Conservation (phyloP, 2,888 invertebrate genomes). For the Galerucella pusilla region DNA sequence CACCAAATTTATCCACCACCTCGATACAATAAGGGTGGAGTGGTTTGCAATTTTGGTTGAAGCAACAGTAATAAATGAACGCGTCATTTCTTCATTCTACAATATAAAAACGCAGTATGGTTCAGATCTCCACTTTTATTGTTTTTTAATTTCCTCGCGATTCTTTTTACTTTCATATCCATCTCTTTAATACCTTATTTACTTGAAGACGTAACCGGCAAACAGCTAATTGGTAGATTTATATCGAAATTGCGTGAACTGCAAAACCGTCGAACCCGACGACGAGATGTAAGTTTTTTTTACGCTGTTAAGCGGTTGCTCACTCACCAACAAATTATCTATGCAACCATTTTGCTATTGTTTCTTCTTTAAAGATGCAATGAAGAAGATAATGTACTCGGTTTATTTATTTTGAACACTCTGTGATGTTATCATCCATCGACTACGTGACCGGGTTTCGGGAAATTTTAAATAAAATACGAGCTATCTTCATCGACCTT, state of each 20-base stretch:
- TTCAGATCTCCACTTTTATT: not conserved
- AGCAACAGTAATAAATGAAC: too few species aligned
- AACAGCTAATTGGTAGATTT: conserved; percentile 64
- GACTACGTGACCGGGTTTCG: conserved; percentile 26
- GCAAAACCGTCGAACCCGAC: conserved; percentile 57
- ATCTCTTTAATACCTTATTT: conserved; percentile 51
- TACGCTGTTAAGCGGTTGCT: conserved; percentile 50
- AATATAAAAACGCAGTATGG: too few species aligned
- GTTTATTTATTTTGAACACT: conserved; percentile 46
- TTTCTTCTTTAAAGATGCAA: conserved; percentile 49
- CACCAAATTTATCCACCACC: too few species aligned
- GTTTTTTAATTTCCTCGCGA: not conserved
- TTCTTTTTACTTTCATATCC: not conserved
- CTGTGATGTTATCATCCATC: conserved; percentile 25
- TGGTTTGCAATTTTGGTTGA: too few species aligned
- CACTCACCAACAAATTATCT: conserved; percentile 46
- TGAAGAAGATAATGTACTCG: conserved; percentile 47
- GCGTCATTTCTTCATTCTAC: too few species aligned
- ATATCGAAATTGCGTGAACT: conserved; percentile 63
- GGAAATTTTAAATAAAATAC: conserved; percentile 30
- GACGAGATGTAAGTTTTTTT: not conserved
- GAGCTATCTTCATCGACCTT: conserved; percentile 26
- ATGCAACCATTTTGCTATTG: conserved; percentile 56
- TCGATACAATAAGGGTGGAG: too few species aligned
- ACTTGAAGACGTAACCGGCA: conserved; percentile 57